phyloP scores from a whole-genome alignment of 2,888 invertebrate genomes.

The Drosophila monieri region DNA sequence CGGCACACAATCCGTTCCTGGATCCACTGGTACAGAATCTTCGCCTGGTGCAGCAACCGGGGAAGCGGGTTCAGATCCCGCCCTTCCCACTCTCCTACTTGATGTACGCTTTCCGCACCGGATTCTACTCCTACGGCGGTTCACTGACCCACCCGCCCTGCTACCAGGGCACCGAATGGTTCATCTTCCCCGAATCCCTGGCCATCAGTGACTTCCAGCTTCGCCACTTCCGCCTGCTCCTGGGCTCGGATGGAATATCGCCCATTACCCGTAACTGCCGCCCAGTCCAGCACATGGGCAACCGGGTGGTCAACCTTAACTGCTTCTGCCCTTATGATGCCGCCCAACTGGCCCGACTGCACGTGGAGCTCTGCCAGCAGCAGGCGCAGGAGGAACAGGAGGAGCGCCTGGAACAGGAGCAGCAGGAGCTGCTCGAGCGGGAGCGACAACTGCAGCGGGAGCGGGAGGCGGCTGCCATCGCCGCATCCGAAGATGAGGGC shows the following conservation, averaged over 20 bases:
- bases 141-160: slow-evolving; percentile 86
- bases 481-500: slow-evolving; percentile 61
- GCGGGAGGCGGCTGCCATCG: background rate
- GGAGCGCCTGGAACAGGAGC: slow-evolving; percentile 31
- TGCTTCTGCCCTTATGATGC: slow-evolving; percentile 76
- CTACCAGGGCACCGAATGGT: slow-evolving; percentile 87
- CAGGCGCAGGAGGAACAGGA: slow-evolving; percentile 45
- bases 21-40: slow-evolving; percentile 85
- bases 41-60: slow-evolving; percentile 84
- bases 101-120: slow-evolving; percentile 85
- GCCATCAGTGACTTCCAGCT: slow-evolving; percentile 85
- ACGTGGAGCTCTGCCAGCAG: slow-evolving; percentile 48
- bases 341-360: slow-evolving; percentile 51
- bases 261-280: slow-evolving; percentile 81
- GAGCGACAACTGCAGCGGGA: slow-evolving; percentile 10
- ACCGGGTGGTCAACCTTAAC: slow-evolving; percentile 75
- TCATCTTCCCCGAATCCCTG: slow-evolving; percentile 86
- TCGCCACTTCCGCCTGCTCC: slow-evolving; percentile 80
- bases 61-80: slow-evolving; percentile 83
- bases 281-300: slow-evolving; percentile 81
- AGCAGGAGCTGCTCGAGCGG: slow-evolving; percentile 6
- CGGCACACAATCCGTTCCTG: slow-evolving; percentile 86
- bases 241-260: slow-evolving; percentile 72
- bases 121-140: slow-evolving; percentile 86
- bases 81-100: slow-evolving; percentile 86